Evolutionary conservation across 2,113 vertebrate genomes (phyloP).

Genomic region (Pterocles gutturalis): DNA sequence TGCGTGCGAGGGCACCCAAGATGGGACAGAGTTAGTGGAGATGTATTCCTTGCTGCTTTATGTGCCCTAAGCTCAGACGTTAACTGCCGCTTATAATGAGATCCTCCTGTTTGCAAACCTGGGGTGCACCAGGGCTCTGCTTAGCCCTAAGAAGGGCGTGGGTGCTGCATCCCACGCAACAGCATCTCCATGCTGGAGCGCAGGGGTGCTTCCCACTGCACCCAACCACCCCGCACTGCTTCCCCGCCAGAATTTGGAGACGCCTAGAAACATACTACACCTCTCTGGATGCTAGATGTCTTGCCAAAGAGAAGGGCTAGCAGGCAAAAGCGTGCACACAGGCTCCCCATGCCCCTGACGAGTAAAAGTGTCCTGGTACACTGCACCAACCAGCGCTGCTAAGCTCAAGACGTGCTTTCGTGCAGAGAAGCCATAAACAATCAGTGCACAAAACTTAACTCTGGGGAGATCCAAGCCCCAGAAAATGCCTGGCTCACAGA

Average conservation of each 20-base stretch:
- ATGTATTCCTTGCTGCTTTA: constrained; percentile 21
- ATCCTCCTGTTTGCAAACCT: background rate
- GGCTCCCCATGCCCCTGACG: background rate
- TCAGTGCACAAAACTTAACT: background rate
- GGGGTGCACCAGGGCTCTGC: background rate
- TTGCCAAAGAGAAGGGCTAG: background rate
- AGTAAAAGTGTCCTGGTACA: background rate
- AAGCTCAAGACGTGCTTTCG: background rate
- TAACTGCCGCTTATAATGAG: background rate
- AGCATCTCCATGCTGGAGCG: background rate
- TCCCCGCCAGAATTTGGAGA: background rate
- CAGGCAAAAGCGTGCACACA: fast-evolving
- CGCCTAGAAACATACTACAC: background rate
- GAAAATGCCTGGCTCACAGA: background rate
- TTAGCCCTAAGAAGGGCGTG: fast-evolving
- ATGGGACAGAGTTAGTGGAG: background rate
- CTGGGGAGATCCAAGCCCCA: background rate
- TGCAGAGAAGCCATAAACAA: background rate
- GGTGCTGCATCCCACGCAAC: background rate
- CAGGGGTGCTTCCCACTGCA: background rate
- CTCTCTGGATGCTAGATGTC: background rate
- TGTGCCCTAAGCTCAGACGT: background rate
- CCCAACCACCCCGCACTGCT: fast-evolving
- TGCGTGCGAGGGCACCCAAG: background rate
- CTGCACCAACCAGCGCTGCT: background rate